A percentile compares a stretch with the other conserved stretches of the same genome.
These are phyloP conservation scores for Leptobrachium leishanense DNA, from an alignment of 2,113 vertebrate genomes.

Conservation along the genomic window DNA sequence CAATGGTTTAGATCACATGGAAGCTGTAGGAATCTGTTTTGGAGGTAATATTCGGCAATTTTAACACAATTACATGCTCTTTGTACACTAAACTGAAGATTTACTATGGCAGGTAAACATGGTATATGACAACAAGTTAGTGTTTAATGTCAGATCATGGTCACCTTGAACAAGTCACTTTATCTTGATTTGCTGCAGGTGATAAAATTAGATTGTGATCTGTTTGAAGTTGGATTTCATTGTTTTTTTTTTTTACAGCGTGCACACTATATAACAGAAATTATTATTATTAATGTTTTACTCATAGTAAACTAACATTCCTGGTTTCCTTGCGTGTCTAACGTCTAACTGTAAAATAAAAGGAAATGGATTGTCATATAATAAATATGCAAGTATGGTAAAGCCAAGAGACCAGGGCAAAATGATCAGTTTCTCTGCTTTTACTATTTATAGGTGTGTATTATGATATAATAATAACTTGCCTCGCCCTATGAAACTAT, in stretches of 20 bases:
- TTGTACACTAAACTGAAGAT: neutral
- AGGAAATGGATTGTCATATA: no score
- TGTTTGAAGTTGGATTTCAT: neutral
- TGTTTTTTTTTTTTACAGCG: neutral
- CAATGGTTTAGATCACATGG: no score
- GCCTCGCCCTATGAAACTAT: no score
- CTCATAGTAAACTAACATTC: neutral
- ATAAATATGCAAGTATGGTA: no score
- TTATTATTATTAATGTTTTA: conserved; percentile 1
- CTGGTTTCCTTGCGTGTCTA: neutral
- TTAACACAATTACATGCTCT: neutral
- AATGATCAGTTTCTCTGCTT: no score
- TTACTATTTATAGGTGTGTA: no score
- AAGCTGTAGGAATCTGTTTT: no score
- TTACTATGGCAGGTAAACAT: neutral
- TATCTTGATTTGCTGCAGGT: conserved; percentile 5
- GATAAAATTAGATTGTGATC: conserved; percentile 2
- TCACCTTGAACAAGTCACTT: neutral
- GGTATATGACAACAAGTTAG: neutral
- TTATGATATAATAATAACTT: no score
- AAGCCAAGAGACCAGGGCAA: no score
- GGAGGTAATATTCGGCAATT: no score
- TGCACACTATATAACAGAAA: neutral
- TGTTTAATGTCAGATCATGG: neutral
- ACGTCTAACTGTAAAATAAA: neutral